Evolutionary conservation across 2,888 invertebrate species (phyloP).

Genomic region (Athalia circularis): DNA sequence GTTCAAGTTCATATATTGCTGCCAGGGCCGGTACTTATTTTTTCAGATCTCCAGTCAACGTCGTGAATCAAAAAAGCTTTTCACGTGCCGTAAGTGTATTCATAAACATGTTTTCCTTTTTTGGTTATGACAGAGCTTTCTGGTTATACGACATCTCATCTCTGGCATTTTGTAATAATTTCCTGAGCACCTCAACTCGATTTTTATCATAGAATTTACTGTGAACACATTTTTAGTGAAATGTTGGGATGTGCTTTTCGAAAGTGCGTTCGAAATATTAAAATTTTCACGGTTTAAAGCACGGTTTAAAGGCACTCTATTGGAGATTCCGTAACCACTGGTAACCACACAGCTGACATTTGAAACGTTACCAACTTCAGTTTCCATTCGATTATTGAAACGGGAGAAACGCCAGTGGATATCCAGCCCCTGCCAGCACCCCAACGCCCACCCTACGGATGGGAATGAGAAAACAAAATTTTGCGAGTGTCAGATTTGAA

Average conservation of each 20-base stretch:
- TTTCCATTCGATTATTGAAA: conserved; percentile 11
- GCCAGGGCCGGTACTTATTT: not conserved
- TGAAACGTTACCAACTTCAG: conserved; percentile 6
- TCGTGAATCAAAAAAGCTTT: no score
- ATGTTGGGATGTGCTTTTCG: no score
- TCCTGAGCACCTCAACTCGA: no score
- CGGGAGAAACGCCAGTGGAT: not conserved
- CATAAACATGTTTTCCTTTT: no score
- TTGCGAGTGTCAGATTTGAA: not conserved
- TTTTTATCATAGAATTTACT: not conserved
- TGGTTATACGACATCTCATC: no score
- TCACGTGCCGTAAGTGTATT: no score
- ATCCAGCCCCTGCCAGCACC: not conserved
- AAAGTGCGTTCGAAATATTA: not conserved
- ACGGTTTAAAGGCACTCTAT: no score
- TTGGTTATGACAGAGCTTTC: no score
- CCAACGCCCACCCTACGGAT: no score
- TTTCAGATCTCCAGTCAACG: not conserved
- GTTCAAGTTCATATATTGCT: no score
- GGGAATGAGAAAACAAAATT: not conserved
- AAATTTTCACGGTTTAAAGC: not conserved
- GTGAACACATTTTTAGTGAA: no score
- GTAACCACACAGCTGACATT: conserved; percentile 5
- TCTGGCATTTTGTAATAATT: no score
- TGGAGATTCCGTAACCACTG: not conserved